Evolutionary conservation across 2,797 vertebrate species (phyloP).

Genomic region (Cyclopterus lumpus): DNA sequence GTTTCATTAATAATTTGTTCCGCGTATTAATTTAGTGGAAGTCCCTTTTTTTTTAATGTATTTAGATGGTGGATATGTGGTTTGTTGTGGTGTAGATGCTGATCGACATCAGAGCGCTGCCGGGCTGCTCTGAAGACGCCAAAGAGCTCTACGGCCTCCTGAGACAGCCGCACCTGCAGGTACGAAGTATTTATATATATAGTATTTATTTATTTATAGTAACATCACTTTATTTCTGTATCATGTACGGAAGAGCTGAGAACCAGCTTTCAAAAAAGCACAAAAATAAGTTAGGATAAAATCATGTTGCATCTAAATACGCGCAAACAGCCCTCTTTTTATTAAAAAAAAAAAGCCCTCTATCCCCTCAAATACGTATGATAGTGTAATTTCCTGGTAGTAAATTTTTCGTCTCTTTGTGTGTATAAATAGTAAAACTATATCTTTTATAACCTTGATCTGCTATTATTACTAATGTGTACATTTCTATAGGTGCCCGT

Average conservation of each 20-base stretch:
- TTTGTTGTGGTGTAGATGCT: constrained; percentile 79
- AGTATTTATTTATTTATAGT: too few species aligned
- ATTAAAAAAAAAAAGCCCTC: too few species aligned
- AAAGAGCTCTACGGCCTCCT: constrained; percentile 89
- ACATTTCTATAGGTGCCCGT: neutral
- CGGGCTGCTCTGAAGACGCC: constrained; percentile 84
- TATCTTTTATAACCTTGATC: neutral
- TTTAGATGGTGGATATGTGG: neutral
- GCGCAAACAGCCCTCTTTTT: too few species aligned
- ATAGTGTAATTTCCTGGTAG: neutral
- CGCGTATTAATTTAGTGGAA: accelerated
- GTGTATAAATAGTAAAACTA: neutral
- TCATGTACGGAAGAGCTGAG: neutral
- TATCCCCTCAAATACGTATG: too few species aligned
- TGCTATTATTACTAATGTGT: neutral
- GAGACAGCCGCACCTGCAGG: constrained; percentile 89
- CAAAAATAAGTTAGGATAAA: neutral
- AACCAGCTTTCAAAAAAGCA: too few species aligned
- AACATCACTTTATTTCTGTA: neutral
- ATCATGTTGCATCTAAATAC: too few species aligned
- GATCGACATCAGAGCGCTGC: constrained; percentile 82
- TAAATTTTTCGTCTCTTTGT: too few species aligned
- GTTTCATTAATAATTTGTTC: neutral
- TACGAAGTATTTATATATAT: neutral
- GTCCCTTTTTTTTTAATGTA: neutral